phyloP scores from a whole-genome alignment of 2,888 invertebrate genomes.

The Lasius fuliginosus region DNA sequence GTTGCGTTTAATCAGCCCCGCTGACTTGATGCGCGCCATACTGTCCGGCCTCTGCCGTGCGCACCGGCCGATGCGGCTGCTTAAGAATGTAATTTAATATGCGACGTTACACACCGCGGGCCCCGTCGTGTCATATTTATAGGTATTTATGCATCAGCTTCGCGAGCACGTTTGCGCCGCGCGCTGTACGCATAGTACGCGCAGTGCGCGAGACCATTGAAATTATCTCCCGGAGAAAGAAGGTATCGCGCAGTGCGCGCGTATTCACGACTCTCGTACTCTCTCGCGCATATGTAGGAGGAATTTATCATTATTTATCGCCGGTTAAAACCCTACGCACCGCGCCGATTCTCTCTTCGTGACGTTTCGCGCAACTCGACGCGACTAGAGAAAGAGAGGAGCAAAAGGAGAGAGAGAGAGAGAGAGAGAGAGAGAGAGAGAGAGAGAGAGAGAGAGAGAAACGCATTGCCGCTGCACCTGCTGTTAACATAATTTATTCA shows the following conservation, averaged over 20 bases:
- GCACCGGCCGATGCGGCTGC: conserved; percentile 70
- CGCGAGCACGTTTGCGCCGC: conserved; percentile 73
- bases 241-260: conserved; percentile 33
- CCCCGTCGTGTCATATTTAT: conserved; percentile 80
- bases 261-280: conserved; percentile 13
- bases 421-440: neutral
- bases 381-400: neutral
- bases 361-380: conserved; percentile 37
- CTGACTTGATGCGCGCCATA: conserved; percentile 72
- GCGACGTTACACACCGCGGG: conserved; percentile 78
- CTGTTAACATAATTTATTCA: conserved; percentile 64
- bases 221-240: conserved; percentile 69
- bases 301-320: conserved; percentile 76
- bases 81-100: conserved; percentile 84
- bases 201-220: conserved; percentile 71
- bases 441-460: neutral
- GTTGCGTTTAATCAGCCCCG: conserved; percentile 74
- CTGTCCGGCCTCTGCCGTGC: conserved; percentile 62
- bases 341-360: conserved; percentile 43
- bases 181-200: conserved; percentile 48
- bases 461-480: conserved; percentile 54
- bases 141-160: conserved; percentile 80
- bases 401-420: no score
- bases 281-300: conserved; percentile 66
- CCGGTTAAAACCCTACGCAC: conserved; percentile 65